Evolutionary conservation across 2,797 vertebrate species (phyloP).

Genomic region (Anguilla marmorata): DNA sequence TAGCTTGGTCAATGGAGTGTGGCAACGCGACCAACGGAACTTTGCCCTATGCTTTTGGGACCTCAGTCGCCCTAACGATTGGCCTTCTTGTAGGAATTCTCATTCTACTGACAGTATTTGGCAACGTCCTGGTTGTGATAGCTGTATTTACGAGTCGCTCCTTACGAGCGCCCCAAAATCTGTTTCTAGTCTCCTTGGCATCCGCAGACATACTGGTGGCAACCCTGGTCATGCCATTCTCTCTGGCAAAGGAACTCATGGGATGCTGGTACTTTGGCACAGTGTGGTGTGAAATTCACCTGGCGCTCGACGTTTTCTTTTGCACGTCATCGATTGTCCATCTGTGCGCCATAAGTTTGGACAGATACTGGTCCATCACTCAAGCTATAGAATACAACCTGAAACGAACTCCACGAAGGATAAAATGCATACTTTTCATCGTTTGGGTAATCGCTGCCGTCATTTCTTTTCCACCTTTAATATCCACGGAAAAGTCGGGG

Average conservation of each 20-base stretch:
- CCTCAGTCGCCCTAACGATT: conserved; percentile 80
- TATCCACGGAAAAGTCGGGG: conserved; percentile 84
- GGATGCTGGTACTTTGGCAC: conserved; percentile 94
- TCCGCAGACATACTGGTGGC: conserved; percentile 96
- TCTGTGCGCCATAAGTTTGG: conserved; percentile 95
- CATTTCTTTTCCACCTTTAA: conserved; percentile 94
- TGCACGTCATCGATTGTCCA: conserved; percentile 97
- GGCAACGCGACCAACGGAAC: conserved; percentile 79
- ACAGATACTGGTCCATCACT: conserved; percentile 98
- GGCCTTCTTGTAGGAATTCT: conserved; percentile 79
- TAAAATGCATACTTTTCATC: conserved; percentile 92
- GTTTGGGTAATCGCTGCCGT: conserved; percentile 95
- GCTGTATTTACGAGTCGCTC: conserved; percentile 94
- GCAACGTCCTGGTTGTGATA: conserved; percentile 94
- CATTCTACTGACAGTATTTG: conserved; percentile 90
- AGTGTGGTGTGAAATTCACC: conserved; percentile 95
- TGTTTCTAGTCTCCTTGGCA: conserved; percentile 94
- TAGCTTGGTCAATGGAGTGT: conserved; percentile 71
- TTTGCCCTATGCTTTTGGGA: conserved; percentile 72
- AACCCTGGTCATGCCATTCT: conserved; percentile 96
- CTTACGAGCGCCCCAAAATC: conserved; percentile 91
- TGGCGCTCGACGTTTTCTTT: conserved; percentile 94
- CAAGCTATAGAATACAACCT: conserved; percentile 97
- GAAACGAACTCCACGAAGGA: conserved; percentile 91
- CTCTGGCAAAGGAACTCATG: conserved; percentile 95